A percentile compares a stretch with the other conserved stretches of the same genome.
phyloP scores from a whole-genome alignment of 2,888 invertebrate species.

The Drosophila prostipennis region DNA sequence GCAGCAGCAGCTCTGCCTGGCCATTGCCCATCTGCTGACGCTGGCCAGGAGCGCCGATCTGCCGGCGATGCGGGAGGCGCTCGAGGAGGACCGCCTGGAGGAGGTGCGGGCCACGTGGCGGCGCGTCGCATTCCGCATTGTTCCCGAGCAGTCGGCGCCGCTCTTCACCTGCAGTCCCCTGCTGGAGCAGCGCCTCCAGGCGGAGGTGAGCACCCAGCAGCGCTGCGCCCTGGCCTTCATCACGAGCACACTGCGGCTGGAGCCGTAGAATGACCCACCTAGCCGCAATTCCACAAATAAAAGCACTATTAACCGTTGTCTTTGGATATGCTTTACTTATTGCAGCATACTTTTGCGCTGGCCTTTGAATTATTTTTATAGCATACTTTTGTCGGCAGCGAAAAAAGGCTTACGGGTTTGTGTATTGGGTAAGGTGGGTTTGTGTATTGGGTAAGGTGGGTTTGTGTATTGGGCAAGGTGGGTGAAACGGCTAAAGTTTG shows the following conservation, averaged over 20 bases:
- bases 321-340: no score
- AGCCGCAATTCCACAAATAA: no score
- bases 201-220: conserved; percentile 27
- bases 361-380: no score
- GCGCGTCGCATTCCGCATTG: conserved; percentile 82
- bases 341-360: no score
- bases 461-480: no score
- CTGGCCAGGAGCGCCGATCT: conserved; percentile 87
- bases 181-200: conserved; percentile 60
- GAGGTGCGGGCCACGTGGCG: conserved; percentile 79
- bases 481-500: no score
- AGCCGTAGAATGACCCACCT: conserved; percentile 24
- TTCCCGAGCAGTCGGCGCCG: conserved; percentile 82
- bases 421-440: no score
- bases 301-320: no score
- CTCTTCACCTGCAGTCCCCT: conserved; percentile 69
- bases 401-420: no score
- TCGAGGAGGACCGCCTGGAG: conserved; percentile 77
- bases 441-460: no score
- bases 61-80: conserved; percentile 82
- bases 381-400: no score
- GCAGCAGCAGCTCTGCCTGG: conserved; percentile 93
- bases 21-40: conserved; percentile 89
- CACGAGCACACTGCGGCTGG: conserved; percentile 50
- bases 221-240: conserved; percentile 55